These are phyloP conservation scores for Alca torda DNA, from an alignment of 2,797 vertebrate species.

Conservation along the genomic window DNA sequence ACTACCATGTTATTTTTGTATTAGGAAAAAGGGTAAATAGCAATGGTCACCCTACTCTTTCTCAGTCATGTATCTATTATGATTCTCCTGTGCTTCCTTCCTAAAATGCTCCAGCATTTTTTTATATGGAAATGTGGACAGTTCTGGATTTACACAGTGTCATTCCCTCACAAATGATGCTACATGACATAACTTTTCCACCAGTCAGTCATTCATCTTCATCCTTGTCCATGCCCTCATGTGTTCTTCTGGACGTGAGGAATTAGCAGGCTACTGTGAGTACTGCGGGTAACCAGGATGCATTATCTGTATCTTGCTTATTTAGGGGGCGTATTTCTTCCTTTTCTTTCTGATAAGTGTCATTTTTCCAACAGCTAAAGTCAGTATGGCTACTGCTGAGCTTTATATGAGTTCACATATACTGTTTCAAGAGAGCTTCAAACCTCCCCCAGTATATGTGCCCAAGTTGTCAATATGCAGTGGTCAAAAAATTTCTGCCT, in stretches of 20 bases:
- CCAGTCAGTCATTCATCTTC: not conserved
- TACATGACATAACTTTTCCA: not conserved
- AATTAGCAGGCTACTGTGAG: not conserved
- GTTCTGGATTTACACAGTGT: not conserved
- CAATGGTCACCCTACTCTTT: not conserved
- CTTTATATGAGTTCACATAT: not conserved
- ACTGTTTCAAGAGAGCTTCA: not conserved
- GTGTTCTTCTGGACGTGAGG: not conserved
- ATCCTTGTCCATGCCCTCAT: not conserved
- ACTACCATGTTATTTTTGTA: not conserved
- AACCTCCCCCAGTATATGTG: not conserved
- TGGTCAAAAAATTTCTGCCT: not conserved
- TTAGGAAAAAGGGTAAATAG: not conserved
- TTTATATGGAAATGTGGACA: not conserved
- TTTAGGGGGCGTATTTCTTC: not conserved
- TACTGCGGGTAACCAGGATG: not conserved
- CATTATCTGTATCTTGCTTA: not conserved
- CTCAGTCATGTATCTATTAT: not conserved
- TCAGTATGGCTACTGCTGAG: not conserved
- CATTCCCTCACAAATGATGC: not conserved
- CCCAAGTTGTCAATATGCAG: not conserved
- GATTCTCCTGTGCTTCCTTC: not conserved
- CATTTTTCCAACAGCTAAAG: not conserved
- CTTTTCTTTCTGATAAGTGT: not conserved
- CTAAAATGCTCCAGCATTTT: not conserved